Evolutionary conservation across 2,113 vertebrate species (phyloP).

Genomic region (Centropus unirufus): DNA sequence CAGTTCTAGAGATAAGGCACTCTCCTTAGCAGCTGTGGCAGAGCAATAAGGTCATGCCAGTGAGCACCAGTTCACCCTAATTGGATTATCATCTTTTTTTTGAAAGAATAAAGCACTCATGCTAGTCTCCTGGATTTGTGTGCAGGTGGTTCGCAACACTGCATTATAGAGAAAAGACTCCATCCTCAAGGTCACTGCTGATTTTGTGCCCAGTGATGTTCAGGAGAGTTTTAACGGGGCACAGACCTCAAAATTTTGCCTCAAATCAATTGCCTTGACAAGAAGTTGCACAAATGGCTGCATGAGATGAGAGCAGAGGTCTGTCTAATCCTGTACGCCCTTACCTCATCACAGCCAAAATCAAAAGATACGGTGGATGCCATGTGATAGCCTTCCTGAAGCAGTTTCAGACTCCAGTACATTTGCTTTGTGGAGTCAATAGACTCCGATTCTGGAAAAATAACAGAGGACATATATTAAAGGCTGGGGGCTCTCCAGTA

Average conservation of each 20-base stretch:
- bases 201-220: neutral
- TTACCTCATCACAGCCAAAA: neutral
- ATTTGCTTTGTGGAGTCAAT: neutral
- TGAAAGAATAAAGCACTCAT: neutral
- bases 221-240: neutral
- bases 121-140: neutral
- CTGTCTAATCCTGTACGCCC: neutral
- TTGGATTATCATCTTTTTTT: neutral
- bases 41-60: neutral
- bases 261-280: neutral
- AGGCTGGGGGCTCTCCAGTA: slow-evolving; percentile 25
- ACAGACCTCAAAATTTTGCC: neutral
- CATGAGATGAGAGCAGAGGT: neutral
- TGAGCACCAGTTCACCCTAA: neutral
- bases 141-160: neutral
- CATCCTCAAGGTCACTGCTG: neutral
- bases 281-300: neutral
- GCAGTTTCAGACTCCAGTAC: neutral
- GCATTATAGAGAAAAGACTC: neutral
- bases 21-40: neutral
- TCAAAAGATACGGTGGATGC: neutral
- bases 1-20: neutral
- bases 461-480: neutral
- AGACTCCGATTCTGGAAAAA: slow-evolving; percentile 9
- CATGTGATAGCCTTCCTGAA: neutral